Evolutionary conservation across 2,888 invertebrate genomes (phyloP).

Genomic region (Nomada fucata): DNA sequence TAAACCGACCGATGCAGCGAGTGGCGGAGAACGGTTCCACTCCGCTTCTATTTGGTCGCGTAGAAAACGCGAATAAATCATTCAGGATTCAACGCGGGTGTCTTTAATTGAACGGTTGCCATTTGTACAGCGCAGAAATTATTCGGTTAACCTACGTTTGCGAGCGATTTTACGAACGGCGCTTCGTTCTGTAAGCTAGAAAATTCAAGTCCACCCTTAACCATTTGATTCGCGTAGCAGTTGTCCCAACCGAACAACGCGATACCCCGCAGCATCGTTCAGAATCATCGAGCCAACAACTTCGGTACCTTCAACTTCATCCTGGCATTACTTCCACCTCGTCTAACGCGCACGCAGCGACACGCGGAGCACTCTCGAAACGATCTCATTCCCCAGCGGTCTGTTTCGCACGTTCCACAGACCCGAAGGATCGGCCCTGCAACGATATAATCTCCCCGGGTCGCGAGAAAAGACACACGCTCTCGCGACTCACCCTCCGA

Average conservation of each 20-base stretch:
- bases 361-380: not conserved
- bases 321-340: not conserved
- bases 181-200: too few relatives aligned
- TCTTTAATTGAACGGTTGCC: slow-evolving; percentile 29
- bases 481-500: not conserved
- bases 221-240: too few relatives aligned
- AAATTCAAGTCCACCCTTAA: too few relatives aligned
- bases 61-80: slow-evolving; percentile 24
- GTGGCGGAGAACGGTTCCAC: not conserved
- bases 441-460: not conserved
- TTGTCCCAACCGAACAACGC: too few relatives aligned
- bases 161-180: slow-evolving; percentile 3
- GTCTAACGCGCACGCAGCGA: not conserved
- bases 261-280: too few relatives aligned
- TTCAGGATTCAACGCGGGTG: slow-evolving; percentile 2
- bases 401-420: not conserved
- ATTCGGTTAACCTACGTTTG: slow-evolving; percentile 7
- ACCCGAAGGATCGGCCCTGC: not conserved
- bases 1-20: not conserved
- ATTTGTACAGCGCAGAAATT: slow-evolving; percentile 11
- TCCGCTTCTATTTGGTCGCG: too few relatives aligned
- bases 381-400: not conserved
- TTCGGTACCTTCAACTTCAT: not conserved
- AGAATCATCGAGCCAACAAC: too few relatives aligned
- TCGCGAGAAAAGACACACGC: slow-evolving; percentile 2